These are phyloP conservation scores for Sander vitreus DNA, from an alignment of 2,113 vertebrate species.

Conservation along the genomic window DNA sequence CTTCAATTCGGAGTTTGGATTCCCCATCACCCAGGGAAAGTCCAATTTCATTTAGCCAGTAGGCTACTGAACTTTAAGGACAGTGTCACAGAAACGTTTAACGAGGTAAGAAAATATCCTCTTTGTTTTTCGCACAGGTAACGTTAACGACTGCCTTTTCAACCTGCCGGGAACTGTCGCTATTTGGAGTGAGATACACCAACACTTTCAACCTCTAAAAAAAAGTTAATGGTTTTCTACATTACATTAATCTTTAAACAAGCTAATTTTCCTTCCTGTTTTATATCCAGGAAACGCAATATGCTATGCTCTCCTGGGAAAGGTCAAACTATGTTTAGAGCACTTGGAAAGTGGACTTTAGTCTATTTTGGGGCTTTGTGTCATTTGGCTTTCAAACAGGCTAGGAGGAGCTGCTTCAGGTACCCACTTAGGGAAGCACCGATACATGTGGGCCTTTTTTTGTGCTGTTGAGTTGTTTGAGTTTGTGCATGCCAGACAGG, in stretches of 20 bases:
- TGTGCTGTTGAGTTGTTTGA: background rate
- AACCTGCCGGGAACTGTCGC: background rate
- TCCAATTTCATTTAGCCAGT: background rate
- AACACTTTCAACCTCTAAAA: background rate
- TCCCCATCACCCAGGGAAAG: background rate
- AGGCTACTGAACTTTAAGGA: background rate
- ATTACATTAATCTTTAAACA: background rate
- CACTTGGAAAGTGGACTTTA: slow-evolving; percentile 38
- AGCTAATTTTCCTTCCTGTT: background rate
- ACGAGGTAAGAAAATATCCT: slow-evolving; percentile 36
- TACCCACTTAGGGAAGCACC: background rate
- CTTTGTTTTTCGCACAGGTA: background rate
- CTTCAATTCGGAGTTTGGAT: background rate
- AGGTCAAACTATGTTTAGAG: slow-evolving; percentile 62
- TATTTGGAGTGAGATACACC: background rate
- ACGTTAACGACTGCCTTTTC: background rate
- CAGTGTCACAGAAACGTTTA: background rate
- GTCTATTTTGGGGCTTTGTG: slow-evolving; percentile 48
- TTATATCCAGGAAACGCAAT: background rate
- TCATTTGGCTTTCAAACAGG: slow-evolving; percentile 22
- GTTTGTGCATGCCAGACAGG: background rate
- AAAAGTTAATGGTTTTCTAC: background rate
- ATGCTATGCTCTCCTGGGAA: slow-evolving; percentile 16
- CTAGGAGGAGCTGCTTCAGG: background rate
- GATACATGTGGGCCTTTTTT: background rate